Evolutionary conservation across 2,888 invertebrate species (phyloP).

Genomic region (Ormyrus nitidulus): DNA sequence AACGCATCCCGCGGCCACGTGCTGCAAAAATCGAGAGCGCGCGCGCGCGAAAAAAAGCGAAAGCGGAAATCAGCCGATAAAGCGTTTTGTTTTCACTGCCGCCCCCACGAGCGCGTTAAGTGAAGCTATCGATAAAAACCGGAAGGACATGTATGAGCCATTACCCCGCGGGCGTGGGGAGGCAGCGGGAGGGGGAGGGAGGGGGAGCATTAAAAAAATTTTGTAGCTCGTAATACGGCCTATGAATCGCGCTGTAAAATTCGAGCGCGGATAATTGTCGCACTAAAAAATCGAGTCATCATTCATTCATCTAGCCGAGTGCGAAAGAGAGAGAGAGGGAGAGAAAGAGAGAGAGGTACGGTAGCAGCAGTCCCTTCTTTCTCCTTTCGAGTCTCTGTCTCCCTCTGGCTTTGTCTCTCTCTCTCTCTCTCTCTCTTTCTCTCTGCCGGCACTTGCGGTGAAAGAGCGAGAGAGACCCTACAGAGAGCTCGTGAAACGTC

Average conservation of each 20-base stretch:
- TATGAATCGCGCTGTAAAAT: slow-evolving; percentile 57
- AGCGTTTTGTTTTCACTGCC: slow-evolving; percentile 54
- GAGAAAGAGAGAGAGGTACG: neutral
- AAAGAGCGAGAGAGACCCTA: slow-evolving; percentile 57
- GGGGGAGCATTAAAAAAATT: slow-evolving; percentile 49
- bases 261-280: slow-evolving; percentile 56
- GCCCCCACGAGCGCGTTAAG: neutral
- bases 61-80: slow-evolving; percentile 46
- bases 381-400: neutral
- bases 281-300: slow-evolving; percentile 56
- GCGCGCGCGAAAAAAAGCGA: slow-evolving; percentile 21
- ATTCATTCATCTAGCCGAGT: slow-evolving; percentile 46
- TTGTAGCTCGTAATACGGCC: slow-evolving; percentile 54
- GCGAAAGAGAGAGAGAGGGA: slow-evolving; percentile 13
- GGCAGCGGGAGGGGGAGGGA: neutral
- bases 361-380: slow-evolving; percentile 3
- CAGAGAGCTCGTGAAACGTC: slow-evolving; percentile 69
- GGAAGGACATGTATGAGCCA: slow-evolving; percentile 57
- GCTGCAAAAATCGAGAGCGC: neutral
- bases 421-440: slow-evolving; percentile 33
- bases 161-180: slow-evolving; percentile 20
- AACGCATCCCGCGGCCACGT: too few relatives aligned
- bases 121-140: slow-evolving; percentile 55
- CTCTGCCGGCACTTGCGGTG: neutral
- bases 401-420: slow-evolving; percentile 34